Percentiles rank a stretch among this genome's conserved stretches.
phyloP scores from a whole-genome alignment of 2,113 vertebrate species.

The Coryphaenoides rupestris region DNA sequence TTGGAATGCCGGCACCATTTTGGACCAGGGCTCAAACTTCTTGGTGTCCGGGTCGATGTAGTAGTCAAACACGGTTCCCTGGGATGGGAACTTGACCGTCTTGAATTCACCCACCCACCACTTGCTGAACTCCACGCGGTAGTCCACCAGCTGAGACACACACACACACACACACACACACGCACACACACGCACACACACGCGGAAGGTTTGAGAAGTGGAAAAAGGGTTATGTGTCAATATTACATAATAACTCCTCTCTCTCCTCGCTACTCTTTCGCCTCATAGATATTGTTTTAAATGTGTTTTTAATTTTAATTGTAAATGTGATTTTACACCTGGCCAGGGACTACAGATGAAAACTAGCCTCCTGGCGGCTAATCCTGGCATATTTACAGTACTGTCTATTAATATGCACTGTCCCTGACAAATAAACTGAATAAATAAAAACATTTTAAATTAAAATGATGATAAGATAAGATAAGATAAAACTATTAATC shows the following conservation, averaged over 20 bases:
- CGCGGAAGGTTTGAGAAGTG: not conserved
- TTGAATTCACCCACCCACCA: slow-evolving; percentile 96
- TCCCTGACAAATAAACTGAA: too few species aligned
- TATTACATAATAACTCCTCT: slow-evolving; percentile 47
- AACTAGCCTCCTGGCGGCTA: too few species aligned
- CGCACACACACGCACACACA: too few species aligned
- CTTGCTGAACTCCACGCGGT: slow-evolving; percentile 93
- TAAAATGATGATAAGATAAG: too few species aligned
- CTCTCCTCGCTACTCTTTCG: slow-evolving; percentile 15
- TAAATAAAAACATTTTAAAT: too few species aligned
- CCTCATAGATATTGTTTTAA: slow-evolving; percentile 34
- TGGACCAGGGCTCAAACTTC: slow-evolving; percentile 94
- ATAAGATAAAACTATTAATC: too few species aligned
- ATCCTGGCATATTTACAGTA: too few species aligned
- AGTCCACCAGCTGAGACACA: slow-evolving; percentile 81
- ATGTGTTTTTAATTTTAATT: too few species aligned
- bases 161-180: slow-evolving; percentile 46
- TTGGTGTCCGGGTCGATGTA: slow-evolving; percentile 89
- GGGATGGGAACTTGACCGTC: slow-evolving; percentile 93
- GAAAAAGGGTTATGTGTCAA: slow-evolving; percentile 26
- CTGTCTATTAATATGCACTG: too few species aligned
- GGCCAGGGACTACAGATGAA: too few species aligned
- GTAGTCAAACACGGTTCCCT: slow-evolving; percentile 93
- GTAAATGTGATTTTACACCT: too few species aligned
- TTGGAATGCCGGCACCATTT: slow-evolving; percentile 85